These are phyloP conservation scores for Sebastes trivittatus DNA, from an alignment of 2,797 vertebrate genomes.

Conservation along the genomic window DNA sequence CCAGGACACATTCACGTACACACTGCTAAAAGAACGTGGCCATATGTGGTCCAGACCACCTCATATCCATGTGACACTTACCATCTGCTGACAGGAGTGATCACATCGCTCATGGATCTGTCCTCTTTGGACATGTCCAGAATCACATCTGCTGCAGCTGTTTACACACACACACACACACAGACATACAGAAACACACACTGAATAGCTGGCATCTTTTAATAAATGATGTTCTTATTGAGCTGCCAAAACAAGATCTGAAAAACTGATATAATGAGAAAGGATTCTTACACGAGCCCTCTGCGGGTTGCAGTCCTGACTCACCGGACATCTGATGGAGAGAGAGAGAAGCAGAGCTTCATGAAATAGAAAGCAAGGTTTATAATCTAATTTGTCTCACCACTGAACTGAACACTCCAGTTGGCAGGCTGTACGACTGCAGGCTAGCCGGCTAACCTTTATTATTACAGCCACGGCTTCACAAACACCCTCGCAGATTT, in stretches of 20 bases:
- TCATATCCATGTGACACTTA: conserved; percentile 30
- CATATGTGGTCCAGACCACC: too few species aligned
- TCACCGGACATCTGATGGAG: conserved; percentile 47
- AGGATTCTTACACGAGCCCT: conserved; percentile 59
- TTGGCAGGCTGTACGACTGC: not conserved
- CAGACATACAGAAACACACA: conserved; percentile 6
- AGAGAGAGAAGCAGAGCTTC: not conserved
- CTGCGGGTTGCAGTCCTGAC: conserved; percentile 48
- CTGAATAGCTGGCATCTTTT: not conserved
- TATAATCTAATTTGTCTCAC: conserved; percentile 47
- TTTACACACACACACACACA: conserved; percentile 16
- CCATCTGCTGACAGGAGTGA: conserved; percentile 61
- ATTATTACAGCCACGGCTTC: not conserved
- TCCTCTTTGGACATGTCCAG: conserved; percentile 64
- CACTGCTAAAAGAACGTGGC: too few species aligned
- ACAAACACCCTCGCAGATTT: not conserved
- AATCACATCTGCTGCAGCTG: conserved; percentile 48
- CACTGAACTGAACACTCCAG: conserved; percentile 39
- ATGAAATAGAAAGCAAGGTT: conserved; percentile 18
- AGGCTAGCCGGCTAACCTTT: conserved; percentile 3
- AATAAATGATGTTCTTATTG: not conserved
- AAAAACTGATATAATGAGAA: not conserved
- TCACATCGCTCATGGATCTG: conserved; percentile 27
- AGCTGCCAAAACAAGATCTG: not conserved
- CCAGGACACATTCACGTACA: too few species aligned